These are phyloP conservation scores for Caenorhabditis sinica DNA, from an alignment of 2,888 invertebrate species.

Conservation along the genomic window DNA sequence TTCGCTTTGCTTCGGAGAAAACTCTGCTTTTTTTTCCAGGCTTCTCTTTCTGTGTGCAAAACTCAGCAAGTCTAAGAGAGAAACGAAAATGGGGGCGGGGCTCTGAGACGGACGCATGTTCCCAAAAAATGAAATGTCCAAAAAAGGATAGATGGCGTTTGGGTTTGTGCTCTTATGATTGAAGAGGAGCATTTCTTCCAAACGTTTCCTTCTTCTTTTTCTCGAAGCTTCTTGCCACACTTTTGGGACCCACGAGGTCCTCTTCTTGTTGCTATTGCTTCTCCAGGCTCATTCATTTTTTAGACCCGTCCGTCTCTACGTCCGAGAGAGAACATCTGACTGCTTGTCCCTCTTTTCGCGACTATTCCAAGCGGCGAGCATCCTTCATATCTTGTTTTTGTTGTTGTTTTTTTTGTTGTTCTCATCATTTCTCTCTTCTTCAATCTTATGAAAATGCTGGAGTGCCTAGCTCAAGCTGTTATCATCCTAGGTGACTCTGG, in stretches of 20 bases:
- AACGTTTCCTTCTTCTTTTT: not conserved
- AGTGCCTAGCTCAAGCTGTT: slow-evolving; percentile 28
- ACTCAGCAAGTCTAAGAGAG: slow-evolving; percentile 24
- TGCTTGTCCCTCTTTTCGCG: slow-evolving; percentile 14
- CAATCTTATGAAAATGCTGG: slow-evolving; percentile 27
- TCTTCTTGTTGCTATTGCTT: not conserved
- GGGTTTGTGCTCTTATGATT: slow-evolving; percentile 52
- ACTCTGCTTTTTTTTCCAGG: slow-evolving; percentile 48
- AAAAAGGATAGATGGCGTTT: slow-evolving; percentile 44
- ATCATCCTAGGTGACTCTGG: slow-evolving; percentile 2
- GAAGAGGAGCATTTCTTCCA: slow-evolving; percentile 31
- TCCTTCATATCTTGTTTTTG: slow-evolving; percentile 49
- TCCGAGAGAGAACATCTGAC: slow-evolving; percentile 57
- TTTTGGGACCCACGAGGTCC: slow-evolving; percentile 24
- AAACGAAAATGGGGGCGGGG: slow-evolving; percentile 12
- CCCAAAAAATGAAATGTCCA: slow-evolving; percentile 48
- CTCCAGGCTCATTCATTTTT: slow-evolving; percentile 37
- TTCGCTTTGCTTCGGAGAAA: slow-evolving; percentile 42
- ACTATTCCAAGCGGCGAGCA: slow-evolving; percentile 9
- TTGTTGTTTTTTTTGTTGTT: slow-evolving; percentile 64
- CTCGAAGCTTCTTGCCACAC: slow-evolving; percentile 11
- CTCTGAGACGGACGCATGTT: slow-evolving; percentile 44
- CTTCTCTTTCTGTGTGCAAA: slow-evolving; percentile 17
- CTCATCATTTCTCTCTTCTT: slow-evolving; percentile 9
- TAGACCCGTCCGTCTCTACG: not conserved